These are phyloP conservation scores for Elephantulus edwardii DNA, from an alignment of 2,113 vertebrate genomes.

Conservation along the genomic window DNA sequence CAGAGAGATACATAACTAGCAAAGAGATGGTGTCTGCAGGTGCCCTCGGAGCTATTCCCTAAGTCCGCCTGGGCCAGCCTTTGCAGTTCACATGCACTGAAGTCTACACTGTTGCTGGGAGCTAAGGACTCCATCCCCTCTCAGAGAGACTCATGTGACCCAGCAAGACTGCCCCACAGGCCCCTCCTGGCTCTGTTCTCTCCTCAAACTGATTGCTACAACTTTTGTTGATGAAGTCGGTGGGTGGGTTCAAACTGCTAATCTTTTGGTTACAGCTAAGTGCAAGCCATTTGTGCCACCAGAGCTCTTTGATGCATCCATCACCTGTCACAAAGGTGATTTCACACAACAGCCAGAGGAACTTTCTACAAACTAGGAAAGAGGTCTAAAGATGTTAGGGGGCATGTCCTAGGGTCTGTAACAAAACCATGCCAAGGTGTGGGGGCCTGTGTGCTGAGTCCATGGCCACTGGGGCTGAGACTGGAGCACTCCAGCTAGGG, in stretches of 20 bases:
- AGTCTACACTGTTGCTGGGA: neutral
- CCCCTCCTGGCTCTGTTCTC: neutral
- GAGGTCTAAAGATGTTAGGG: neutral
- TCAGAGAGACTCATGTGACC: neutral
- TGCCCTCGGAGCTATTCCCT: neutral
- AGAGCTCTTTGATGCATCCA: neutral
- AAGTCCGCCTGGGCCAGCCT: accelerated
- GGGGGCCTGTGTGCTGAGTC: accelerated
- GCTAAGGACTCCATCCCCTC: neutral
- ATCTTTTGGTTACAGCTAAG: neutral
- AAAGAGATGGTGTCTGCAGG: neutral
- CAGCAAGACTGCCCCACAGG: neutral
- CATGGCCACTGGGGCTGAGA: no score
- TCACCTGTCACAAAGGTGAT: neutral
- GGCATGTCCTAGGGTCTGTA: neutral
- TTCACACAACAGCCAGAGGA: neutral
- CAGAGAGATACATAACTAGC: neutral
- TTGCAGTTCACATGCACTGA: accelerated
- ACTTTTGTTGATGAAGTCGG: neutral
- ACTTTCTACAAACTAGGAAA: neutral
- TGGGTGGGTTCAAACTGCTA: neutral
- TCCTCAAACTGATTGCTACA: neutral
- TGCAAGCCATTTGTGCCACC: neutral
- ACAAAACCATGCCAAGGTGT: neutral
- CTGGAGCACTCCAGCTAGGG: neutral